Evolutionary conservation across 2,797 vertebrate genomes (phyloP), one percentile per base, ranked within the genome.

Genomic region (Poeciliopsis paucimaculata): DNA sequence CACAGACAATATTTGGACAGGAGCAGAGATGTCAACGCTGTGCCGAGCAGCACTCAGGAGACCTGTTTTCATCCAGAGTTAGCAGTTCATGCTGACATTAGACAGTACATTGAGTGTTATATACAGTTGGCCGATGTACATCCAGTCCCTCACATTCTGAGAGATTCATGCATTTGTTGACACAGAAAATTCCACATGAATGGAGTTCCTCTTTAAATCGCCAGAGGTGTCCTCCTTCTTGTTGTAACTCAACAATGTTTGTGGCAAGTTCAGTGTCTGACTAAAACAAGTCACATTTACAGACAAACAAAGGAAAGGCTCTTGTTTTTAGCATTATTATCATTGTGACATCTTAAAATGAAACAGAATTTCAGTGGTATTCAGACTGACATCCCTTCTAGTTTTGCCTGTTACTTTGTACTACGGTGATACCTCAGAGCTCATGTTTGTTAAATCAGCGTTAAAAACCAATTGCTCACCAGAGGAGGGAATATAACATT

Each of bases 401-500:
- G 73, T 88, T 39, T 66, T 31, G 51, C 72, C 72, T 55, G 66
- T 86, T 90, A 82, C 87, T 91, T 86, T 89, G 82, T 87, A 88
- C 85, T 43, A 86, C 26, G 12, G 87, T 85, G 86, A 82, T 80
- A 89, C 80, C 26, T 82, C 70, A 47, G 15, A 84, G 79, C 85
- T 83, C 76, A 39, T 84, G 85, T 93, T 93, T 87, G 87, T 90
- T 93, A 91, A 93, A 93, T 71, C 53, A 41, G 87, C 83, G 92
- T 93, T 93, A 92, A 95, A 84, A 88, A 89, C 90, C 89, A 94
- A 94, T 94, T 95, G 94, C 90, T 79, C 53, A 20, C 16, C 77
- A 91, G 82, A 57, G 45, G 84, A 91, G 86, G 90, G 87, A 46
- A 46, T 15, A 5, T 15, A 46, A 46, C 41, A 20, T 49, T 62